Base-by-base conservation (phyloP, 2,888 invertebrate species). In the Piscicola geometra region DNA sequence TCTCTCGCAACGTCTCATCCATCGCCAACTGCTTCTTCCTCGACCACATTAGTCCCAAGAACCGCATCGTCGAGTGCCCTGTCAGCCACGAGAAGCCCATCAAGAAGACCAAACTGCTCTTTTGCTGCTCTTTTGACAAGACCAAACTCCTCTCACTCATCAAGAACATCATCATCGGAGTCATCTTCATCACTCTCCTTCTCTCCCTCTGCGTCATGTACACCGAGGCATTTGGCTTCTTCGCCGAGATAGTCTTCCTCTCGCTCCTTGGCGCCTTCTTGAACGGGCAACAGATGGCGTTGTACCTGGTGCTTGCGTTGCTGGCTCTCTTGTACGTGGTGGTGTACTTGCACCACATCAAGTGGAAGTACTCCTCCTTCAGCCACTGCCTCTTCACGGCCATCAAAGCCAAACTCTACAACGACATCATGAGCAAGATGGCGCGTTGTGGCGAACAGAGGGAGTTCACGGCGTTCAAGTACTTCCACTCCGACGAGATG, bases 231-330 rank as follows among this genome's bases (percentile, higher is more conserved):
- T 78, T 81, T 28, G 83, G 83, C 3, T 80, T 84, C 21, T 76
- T 83, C 21, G 81, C 83, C 5, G 83, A 85, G 77, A 81, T 83
- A 9, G 75, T 82, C 76, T 82, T 82, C n/a, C 82, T 83, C 73
- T 83, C 83, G 0, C 81, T 84, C 81, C 83, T 84, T 82, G 84
- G 84, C 0, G 83, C 84, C 64, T 82, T 84, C 33, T 82, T 84
- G 12, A 84, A 84, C 71, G 84, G 83, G 0, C 82, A 82, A 25
- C 80, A 81, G 28, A 82, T 82, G 0, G 80, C 82, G 5, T 81
- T 83, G 66, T 84, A 85, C 76, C 81, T 84, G 33, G 81, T 83
- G 30, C 82, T 85, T 81, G 82, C 80, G 15, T 78, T 84, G 41
- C 81, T 84, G 72, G 82, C 83, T 12, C 78, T 83, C 28, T 81